Conservation (phyloP, 2,888 invertebrate species). For the Thysanoteuthis rhombus region DNA sequence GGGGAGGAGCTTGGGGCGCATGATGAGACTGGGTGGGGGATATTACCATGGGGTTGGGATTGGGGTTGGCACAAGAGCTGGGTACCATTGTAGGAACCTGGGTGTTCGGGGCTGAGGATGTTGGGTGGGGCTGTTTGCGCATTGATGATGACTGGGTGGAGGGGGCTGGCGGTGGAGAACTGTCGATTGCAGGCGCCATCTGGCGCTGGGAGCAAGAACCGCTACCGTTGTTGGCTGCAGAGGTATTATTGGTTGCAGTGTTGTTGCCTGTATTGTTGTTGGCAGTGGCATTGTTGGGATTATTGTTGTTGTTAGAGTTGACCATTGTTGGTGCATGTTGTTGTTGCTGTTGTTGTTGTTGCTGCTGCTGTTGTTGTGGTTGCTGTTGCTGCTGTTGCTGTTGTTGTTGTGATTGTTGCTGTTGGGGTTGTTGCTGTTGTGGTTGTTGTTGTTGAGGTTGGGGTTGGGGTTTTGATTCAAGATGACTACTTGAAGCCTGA, state of each 20-base stretch:
- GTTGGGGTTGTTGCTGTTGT: not conserved
- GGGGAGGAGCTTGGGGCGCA: not conserved
- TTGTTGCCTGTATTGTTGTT: not conserved
- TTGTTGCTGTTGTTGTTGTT: not conserved
- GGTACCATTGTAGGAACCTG: not conserved
- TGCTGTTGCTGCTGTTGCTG: not conserved
- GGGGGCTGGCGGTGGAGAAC: constrained; percentile 21
- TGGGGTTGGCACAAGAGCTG: not conserved
- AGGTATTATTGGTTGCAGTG: not conserved
- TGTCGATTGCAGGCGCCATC: not conserved
- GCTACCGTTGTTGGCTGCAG: constrained; percentile 1
- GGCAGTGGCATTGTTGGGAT: not conserved
- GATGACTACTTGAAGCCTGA: not conserved
- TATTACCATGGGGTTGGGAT: not conserved
- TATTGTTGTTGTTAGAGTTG: not conserved
- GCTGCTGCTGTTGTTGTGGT: not conserved
- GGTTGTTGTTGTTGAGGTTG: not conserved
- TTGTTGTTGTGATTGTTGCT: not conserved
- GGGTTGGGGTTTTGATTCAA: not conserved
- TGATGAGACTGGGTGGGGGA: not conserved
- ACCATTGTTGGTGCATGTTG: not conserved
- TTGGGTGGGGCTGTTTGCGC: constrained; percentile 22
- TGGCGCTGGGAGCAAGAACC: not conserved
- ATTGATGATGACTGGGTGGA: not conserved
- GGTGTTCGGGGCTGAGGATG: not conserved